These are phyloP conservation scores for Oikopleura vanhoeffeni DNA, from an alignment of 23 tunicate genomes.

Conservation along the genomic window DNA sequence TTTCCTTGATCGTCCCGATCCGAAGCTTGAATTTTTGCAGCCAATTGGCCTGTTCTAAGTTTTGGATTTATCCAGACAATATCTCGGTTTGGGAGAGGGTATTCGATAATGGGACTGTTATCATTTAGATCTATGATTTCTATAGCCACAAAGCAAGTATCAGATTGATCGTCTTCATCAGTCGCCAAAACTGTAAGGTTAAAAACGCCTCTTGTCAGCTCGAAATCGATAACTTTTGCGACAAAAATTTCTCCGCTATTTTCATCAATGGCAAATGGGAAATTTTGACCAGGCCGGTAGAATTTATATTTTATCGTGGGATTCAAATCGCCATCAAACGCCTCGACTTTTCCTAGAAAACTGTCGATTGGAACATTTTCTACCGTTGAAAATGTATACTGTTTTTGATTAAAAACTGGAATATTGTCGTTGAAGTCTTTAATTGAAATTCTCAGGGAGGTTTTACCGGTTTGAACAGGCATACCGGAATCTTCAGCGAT, in stretches of 20 bases:
- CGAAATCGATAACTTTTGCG: not conserved
- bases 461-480: not conserved
- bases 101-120: not conserved
- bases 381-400: not conserved
- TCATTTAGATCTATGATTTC: not conserved
- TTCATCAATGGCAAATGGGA: constrained; percentile 1
- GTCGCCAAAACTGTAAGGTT: not conserved
- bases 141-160: not conserved
- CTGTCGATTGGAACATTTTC: not conserved
- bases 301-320: not conserved
- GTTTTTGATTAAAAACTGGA: not conserved
- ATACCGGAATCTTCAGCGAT: not conserved
- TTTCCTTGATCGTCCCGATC: not conserved
- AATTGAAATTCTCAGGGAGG: not conserved
- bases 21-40: not conserved
- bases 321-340: not conserved
- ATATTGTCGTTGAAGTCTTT: not conserved
- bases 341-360: not conserved
- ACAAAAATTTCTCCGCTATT: not conserved
- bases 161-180: not conserved
- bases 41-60: not conserved
- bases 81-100: not conserved
- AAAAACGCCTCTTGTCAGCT: not conserved
- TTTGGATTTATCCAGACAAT: not conserved
- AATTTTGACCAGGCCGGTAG: not conserved